Conservation (phyloP, 2,113 vertebrate species). For the Pluvialis apricaria region DNA sequence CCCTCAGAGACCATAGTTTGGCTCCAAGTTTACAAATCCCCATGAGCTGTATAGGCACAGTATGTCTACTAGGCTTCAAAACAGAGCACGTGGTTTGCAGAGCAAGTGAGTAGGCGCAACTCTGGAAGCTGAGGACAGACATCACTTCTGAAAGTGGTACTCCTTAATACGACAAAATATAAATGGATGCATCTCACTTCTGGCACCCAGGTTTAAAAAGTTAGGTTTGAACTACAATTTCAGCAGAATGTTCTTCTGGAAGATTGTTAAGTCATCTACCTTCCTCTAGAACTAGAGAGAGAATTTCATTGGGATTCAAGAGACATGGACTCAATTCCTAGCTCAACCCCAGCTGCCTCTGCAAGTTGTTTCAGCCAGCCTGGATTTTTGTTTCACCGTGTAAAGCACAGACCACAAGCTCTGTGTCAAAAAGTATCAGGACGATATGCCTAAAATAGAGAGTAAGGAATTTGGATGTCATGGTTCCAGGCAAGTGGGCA, state of each 20-base stretch:
- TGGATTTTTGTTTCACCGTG: background rate
- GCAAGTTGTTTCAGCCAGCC: background rate
- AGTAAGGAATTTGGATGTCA: background rate
- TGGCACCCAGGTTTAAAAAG: background rate
- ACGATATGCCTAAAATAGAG: background rate
- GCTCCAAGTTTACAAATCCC: background rate
- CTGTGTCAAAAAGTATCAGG: background rate
- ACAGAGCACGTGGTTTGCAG: fast-evolving
- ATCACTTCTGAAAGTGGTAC: background rate
- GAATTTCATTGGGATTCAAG: background rate
- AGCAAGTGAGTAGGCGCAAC: background rate
- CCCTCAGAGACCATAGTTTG: background rate
- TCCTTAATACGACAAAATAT: background rate
- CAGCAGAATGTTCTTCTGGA: background rate
- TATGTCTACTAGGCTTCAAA: background rate
- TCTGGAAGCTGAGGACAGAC: background rate
- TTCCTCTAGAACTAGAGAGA: background rate
- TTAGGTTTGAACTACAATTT: background rate
- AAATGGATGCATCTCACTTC: background rate
- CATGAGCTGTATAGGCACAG: background rate
- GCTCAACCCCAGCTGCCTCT: background rate
- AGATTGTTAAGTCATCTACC: background rate
- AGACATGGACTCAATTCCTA: background rate
- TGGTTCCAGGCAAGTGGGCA: background rate
- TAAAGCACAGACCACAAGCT: background rate